phyloP scores from a whole-genome alignment of 2,888 invertebrate genomes.

The Oxycera nigricornis region DNA sequence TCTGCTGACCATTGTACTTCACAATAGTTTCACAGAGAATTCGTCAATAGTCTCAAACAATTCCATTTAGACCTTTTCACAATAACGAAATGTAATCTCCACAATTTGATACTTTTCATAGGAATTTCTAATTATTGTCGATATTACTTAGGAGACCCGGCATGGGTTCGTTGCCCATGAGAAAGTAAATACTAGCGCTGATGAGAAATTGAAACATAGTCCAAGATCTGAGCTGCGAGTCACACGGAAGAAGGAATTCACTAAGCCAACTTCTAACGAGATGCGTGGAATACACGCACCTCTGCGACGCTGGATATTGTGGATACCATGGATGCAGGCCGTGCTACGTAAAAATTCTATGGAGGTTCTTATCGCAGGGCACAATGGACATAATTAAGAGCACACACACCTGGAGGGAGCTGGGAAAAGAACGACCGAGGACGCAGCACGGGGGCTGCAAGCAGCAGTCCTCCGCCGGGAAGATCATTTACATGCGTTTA shows the following conservation, averaged over 20 bases:
- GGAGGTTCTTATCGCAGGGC: conserved; percentile 22
- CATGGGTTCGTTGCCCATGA: conserved; percentile 36
- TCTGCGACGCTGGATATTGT: background rate
- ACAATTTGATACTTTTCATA: conserved; percentile 26
- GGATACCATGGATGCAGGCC: background rate
- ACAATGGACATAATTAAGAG: conserved; percentile 39
- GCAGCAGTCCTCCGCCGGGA: background rate
- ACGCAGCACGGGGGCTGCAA: background rate
- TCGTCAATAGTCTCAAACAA: background rate
- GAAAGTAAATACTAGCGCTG: conserved; percentile 37
- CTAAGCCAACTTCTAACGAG: conserved; percentile 23
- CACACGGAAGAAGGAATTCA: conserved; percentile 32
- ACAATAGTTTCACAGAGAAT: too few species aligned
- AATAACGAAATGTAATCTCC: background rate
- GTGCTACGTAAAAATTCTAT: conserved; percentile 19
- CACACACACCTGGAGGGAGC: conserved; percentile 31
- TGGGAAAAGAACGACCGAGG: conserved; percentile 3
- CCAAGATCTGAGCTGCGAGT: background rate
- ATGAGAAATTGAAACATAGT: conserved; percentile 39
- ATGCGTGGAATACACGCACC: conserved; percentile 30
- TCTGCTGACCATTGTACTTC: too few species aligned
- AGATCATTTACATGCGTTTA: conserved; percentile 38
- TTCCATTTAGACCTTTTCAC: background rate
- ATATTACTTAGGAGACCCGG: conserved; percentile 9
- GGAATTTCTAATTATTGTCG: conserved; percentile 37